Conservation (phyloP, 2,888 invertebrate species). For the Campopleginae sp. region DNA sequence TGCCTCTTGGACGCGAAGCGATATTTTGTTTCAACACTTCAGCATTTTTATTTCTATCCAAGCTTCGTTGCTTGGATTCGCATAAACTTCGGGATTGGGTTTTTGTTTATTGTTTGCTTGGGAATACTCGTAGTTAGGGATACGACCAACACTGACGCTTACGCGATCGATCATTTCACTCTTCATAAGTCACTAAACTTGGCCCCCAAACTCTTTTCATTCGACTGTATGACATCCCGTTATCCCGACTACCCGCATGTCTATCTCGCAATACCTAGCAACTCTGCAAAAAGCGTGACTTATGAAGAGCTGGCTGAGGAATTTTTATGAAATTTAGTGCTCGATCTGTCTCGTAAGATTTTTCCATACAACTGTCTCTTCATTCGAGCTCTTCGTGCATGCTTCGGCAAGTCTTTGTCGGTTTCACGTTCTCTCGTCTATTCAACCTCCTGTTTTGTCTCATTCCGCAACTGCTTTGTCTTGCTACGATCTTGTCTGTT, state of each 20-base stretch:
- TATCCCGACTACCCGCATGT: background rate
- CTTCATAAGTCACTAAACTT: constrained; percentile 10
- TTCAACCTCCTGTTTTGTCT: constrained; percentile 25
- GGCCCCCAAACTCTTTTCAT: background rate
- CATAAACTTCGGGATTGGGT: constrained; percentile 21
- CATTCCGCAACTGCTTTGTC: constrained; percentile 4
- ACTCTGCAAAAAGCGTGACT: constrained; percentile 16
- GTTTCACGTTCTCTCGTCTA: background rate
- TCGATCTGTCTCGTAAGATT: constrained; percentile 28
- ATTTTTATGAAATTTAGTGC: background rate
- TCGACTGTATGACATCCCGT: background rate
- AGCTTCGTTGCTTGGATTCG: constrained; percentile 25
- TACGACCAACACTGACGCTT: constrained; percentile 57
- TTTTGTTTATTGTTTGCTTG: constrained; percentile 35
- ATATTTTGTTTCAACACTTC: constrained; percentile 30
- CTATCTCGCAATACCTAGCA: background rate
- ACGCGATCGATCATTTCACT: constrained; percentile 35
- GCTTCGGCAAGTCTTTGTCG: constrained; percentile 19
- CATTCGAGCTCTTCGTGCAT: constrained; percentile 33
- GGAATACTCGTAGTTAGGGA: constrained; percentile 47
- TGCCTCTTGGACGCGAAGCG: constrained; percentile 64
- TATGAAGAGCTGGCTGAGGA: background rate
- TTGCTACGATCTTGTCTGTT: background rate
- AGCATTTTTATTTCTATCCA: constrained; percentile 6
- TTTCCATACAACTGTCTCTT: constrained; percentile 47